These are phyloP conservation scores for Uloborus plumipes DNA, from an alignment of 2,888 invertebrate species.

Conservation along the genomic window DNA sequence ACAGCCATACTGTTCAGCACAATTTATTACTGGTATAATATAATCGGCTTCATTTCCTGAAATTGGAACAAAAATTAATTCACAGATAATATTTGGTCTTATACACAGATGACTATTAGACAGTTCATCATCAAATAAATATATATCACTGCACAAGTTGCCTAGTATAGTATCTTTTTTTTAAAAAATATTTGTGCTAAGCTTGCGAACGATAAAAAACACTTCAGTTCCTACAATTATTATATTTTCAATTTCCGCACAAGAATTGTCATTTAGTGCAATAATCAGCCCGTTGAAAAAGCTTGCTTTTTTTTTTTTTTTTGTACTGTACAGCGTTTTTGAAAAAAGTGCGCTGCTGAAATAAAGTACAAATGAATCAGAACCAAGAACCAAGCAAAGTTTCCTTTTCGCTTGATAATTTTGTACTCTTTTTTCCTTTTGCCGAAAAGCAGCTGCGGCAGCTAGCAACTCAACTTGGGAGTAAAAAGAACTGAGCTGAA, in stretches of 20 bases:
- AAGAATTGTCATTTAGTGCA: background rate
- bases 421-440: background rate
- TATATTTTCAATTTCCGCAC: background rate
- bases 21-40: too few species aligned
- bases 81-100: too few species aligned
- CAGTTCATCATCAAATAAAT: too few species aligned
- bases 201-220: background rate
- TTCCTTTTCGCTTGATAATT: background rate
- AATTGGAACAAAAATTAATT: too few species aligned
- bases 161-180: background rate
- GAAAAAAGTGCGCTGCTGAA: background rate
- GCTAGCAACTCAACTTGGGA: too few species aligned
- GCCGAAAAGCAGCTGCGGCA: slow-evolving; percentile 1
- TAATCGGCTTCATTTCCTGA: too few species aligned
- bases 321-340: background rate
- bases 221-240: background rate
- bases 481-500: too few species aligned
- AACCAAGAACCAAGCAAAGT: background rate
- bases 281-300: background rate
- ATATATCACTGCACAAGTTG: slow-evolving; percentile 2
- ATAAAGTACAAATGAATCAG: background rate
- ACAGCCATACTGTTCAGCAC: too few species aligned
- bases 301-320: background rate
- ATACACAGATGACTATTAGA: too few species aligned
- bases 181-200: background rate